Base-by-base conservation (phyloP, 2,113 vertebrate species). In the Cygnus buccinator region DNA sequence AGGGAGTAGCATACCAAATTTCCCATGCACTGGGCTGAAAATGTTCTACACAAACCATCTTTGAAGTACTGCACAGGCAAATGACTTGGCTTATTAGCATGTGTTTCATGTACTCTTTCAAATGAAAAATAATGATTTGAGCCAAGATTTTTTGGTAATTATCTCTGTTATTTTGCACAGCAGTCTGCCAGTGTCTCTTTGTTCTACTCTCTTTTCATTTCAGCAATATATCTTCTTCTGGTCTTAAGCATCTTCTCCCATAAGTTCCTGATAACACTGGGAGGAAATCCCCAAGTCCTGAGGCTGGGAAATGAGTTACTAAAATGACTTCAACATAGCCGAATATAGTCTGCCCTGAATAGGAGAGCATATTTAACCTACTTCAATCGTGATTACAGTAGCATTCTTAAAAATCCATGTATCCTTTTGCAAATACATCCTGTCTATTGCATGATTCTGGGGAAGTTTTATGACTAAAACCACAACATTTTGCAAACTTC, bases 31-130 rank as follows among this genome's bases (percentile, higher is more conserved):
- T 73, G 61, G 26, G 26, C 61, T 93, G 84, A 87, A 94, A 94
- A 93, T 73, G 70, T 70, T 95, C 91, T 81, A 75, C 20, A 48
- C 59, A 85, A 74, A 68, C 61, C n/a, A 58, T 89, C 91, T 95
- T 96, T 96, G 93, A 95, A 97, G 77, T 84, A 13, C 26, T 87
- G 62, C 37, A 48, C 66, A 92, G 78, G 93, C 93, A 92, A 94
- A 90, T 84, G 33, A 84, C 68, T 82, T 95, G 66, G 82, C 57
- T 90, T 89, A 88, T 96, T 95, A 96, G 59, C 91, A 55, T 92
- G 37, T 80, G 61, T 95, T 97, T 96, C 84, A 94, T 92, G 87
- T 92, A 57, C 46, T 48, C 52, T 86, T 82, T 80, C 72, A 89
- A 85, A 61, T 87, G 65, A 94, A 95, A 93, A 93, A 75, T 84